Conservation (phyloP, 2,113 vertebrate genomes). For the Rousettus leschenaultii region DNA sequence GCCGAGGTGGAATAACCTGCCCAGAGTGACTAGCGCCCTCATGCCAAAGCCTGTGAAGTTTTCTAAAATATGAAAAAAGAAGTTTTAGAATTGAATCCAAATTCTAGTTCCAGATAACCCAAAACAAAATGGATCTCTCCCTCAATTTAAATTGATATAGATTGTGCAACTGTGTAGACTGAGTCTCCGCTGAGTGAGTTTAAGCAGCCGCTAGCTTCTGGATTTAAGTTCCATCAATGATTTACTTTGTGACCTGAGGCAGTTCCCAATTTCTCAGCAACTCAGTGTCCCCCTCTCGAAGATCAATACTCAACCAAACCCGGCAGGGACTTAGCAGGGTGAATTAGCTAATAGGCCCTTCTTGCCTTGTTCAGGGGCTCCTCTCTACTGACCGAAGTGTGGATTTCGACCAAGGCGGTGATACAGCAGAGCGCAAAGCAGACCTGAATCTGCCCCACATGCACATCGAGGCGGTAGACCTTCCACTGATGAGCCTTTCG, state of each 20-base stretch:
- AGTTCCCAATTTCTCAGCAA: neutral
- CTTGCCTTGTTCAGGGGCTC: neutral
- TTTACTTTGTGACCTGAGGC: neutral
- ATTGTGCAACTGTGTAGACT: rapidly evolving
- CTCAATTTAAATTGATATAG: neutral
- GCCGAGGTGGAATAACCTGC: neutral
- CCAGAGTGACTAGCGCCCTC: too few relatives aligned
- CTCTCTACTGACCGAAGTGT: neutral
- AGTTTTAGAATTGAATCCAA: neutral
- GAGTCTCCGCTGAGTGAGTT: rapidly evolving
- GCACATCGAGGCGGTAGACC: neutral
- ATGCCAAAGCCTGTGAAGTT: neutral
- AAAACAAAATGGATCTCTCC: neutral
- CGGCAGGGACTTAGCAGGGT: neutral
- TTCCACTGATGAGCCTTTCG: neutral
- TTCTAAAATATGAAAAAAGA: neutral
- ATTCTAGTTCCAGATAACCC: neutral
- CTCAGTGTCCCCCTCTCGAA: neutral
- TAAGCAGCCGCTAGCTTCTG: neutral
- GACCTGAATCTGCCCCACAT: neutral
- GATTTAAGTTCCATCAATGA: neutral
- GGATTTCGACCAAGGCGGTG: neutral
- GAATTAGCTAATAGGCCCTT: neutral
- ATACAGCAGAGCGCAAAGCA: neutral
- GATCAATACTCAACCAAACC: neutral